Base-by-base conservation (phyloP, 2,797 vertebrate genomes). In the Cygnus olor region DNA sequence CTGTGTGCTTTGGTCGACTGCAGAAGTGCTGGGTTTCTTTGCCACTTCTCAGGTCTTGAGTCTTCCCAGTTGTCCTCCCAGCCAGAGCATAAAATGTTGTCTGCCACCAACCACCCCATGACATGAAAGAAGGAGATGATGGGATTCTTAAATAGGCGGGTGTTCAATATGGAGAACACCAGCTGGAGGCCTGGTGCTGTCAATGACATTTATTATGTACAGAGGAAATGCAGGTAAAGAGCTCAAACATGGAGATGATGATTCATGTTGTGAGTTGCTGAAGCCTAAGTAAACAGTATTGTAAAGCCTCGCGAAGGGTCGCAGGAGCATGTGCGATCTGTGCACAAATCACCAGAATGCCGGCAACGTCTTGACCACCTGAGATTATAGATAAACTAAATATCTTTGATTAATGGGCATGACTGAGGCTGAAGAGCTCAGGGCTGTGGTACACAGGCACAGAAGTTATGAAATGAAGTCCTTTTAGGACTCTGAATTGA, bases 71-170 rank as follows among this genome's bases (percentile, higher is more conserved):
- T 71, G 18, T 38, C 49, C 32, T 64, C 25, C 49, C 40, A 32
- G 53, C 15, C 2, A 18, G 68, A 32, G 28, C 7, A 8, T 14
- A 28, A 38, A 30, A 57, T 0, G 0, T 7, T 44, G 32, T 27
- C 25, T 24, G 22, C 36, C n/a, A 8, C 66, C 42, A 8, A 5
- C 21, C 25, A 20, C 51, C 10, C 5, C 25, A 1, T 36, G 49
- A 15, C 27, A 20, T 9, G 6, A 36, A 56, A 36, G 34, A 32
- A 27, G 27, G 38, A 36, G 57, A 8, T 44, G 36, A 24, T 8
- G 34, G 24, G 42, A 42, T n/a, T 63, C 56, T 51, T 28, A 22
- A 64, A 13, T 10, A 42, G 27, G 13, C 63, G 38, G 32, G 30
- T 49, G 54, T 57, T 36, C 30, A 11, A 10, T 16, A 12, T 27